Evolutionary conservation across 2,113 vertebrate genomes (phyloP).

Genomic region (Castor canadensis): DNA sequence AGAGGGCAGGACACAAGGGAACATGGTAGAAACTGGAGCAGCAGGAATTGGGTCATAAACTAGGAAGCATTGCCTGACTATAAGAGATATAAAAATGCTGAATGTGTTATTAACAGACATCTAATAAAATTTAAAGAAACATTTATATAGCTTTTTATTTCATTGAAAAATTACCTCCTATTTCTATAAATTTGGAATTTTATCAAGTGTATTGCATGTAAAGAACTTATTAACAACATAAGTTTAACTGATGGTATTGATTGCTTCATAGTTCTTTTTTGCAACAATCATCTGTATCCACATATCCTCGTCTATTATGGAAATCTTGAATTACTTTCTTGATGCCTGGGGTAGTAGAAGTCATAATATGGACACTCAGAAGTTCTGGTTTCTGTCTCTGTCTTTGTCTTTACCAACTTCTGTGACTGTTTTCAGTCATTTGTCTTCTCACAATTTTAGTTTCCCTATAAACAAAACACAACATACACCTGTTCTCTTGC

Average conservation of each 20-base stretch:
- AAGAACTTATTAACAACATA: slow-evolving; percentile 50
- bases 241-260: not conserved
- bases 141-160: slow-evolving; percentile 33
- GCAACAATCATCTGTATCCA: not conserved
- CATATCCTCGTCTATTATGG: not conserved
- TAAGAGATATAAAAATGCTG: slow-evolving; percentile 49
- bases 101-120: slow-evolving; percentile 56
- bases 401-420: slow-evolving; percentile 21
- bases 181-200: slow-evolving; percentile 23
- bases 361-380: not conserved
- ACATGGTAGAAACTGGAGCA: slow-evolving; percentile 61
- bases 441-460: slow-evolving; percentile 21
- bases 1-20: slow-evolving; percentile 64
- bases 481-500: slow-evolving; percentile 8
- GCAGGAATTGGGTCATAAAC: slow-evolving; percentile 68
- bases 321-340: slow-evolving; percentile 33
- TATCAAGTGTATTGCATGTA: slow-evolving; percentile 1
- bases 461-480: not conserved
- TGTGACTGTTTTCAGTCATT: slow-evolving; percentile 47
- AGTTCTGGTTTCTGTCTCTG: not conserved
- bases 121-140: slow-evolving; percentile 54
- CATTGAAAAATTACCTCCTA: slow-evolving; percentile 30
- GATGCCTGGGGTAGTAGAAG: not conserved
- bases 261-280: slow-evolving; percentile 38
- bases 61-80: slow-evolving; percentile 47